These are phyloP conservation scores for Xestia rhomboidea DNA, from an alignment of 2,888 invertebrate species.

Conservation along the genomic window DNA sequence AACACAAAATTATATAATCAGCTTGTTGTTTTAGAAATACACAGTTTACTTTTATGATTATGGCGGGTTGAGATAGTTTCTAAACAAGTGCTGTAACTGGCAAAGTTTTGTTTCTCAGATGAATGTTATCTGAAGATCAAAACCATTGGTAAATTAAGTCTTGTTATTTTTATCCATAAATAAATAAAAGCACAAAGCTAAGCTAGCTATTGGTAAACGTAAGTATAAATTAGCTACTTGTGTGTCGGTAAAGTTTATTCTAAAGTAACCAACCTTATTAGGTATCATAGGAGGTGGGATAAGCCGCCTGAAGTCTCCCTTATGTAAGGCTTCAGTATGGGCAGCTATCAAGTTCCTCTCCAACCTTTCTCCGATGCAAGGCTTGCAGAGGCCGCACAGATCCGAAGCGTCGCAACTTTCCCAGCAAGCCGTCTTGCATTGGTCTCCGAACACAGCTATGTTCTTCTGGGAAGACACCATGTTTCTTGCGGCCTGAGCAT, in stretches of 20 bases:
- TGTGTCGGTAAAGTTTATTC: not conserved
- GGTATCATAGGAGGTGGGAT: slow-evolving; percentile 93
- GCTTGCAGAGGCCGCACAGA: slow-evolving; percentile 94
- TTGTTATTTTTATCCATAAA: not conserved
- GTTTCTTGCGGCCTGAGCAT: slow-evolving; percentile 84
- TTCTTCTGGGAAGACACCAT: slow-evolving; percentile 95
- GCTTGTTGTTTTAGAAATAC: not conserved
- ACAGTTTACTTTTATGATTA: not conserved
- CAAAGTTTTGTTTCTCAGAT: not conserved
- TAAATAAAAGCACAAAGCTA: not conserved
- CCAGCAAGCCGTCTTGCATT: slow-evolving; percentile 89
- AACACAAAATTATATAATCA: slow-evolving; percentile 61
- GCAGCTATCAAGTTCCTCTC: slow-evolving; percentile 92
- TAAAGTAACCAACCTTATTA: slow-evolving; percentile 51
- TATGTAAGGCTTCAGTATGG: slow-evolving; percentile 95
- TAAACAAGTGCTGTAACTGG: not conserved
- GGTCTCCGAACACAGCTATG: slow-evolving; percentile 93
- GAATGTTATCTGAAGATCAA: not conserved
- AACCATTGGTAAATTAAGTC: not conserved
- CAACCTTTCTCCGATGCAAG: slow-evolving; percentile 92
- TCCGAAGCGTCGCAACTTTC: slow-evolving; percentile 91
- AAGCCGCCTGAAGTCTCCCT: slow-evolving; percentile 94
- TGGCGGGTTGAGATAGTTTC: not conserved
- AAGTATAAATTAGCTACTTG: not conserved
- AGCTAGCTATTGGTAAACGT: not conserved